These are phyloP conservation scores for Peribatodes rhomboidaria DNA, from an alignment of 2,888 invertebrate species.

Conservation along the genomic window DNA sequence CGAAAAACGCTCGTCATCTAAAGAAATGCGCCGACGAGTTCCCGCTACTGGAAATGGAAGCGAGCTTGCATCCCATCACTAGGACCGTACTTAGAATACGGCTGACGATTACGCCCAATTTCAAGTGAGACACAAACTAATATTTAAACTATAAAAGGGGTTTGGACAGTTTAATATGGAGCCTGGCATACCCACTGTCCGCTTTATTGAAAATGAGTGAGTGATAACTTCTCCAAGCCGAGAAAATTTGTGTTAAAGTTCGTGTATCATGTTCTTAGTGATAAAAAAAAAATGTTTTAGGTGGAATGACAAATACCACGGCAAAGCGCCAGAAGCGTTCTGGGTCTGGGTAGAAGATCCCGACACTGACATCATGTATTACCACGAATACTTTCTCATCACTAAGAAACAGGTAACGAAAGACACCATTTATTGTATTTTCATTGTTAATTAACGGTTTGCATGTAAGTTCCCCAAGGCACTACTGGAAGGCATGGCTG, in stretches of 20 bases:
- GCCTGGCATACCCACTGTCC: too few relatives aligned
- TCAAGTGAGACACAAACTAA: slow-evolving; percentile 79
- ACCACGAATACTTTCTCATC: slow-evolving; percentile 96
- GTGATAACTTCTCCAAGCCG: too few relatives aligned
- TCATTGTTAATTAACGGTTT: too few relatives aligned
- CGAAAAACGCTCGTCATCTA: slow-evolving; percentile 90
- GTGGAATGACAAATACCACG: slow-evolving; percentile 97
- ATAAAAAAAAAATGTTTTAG: slow-evolving; percentile 61
- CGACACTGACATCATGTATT: slow-evolving; percentile 97
- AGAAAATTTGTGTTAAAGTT: too few relatives aligned
- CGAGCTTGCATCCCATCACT: slow-evolving; percentile 97
- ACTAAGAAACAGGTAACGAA: slow-evolving; percentile 91
- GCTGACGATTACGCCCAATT: slow-evolving; percentile 91
- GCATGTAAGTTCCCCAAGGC: too few relatives aligned
- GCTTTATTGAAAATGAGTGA: too few relatives aligned
- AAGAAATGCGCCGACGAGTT: slow-evolving; percentile 95
- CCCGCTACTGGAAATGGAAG: slow-evolving; percentile 93
- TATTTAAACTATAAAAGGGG: too few relatives aligned
- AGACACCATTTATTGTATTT: slow-evolving; percentile 12
- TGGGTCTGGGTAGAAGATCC: slow-evolving; percentile 99
- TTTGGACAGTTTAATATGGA: too few relatives aligned
- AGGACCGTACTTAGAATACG: slow-evolving; percentile 95
- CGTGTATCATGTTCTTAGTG: too few relatives aligned
- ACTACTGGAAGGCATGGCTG: too few relatives aligned
- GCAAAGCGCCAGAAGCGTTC: slow-evolving; percentile 95